Evolutionary conservation across 2,888 invertebrate genomes (phyloP).

Genomic region (Troilus luridus): DNA sequence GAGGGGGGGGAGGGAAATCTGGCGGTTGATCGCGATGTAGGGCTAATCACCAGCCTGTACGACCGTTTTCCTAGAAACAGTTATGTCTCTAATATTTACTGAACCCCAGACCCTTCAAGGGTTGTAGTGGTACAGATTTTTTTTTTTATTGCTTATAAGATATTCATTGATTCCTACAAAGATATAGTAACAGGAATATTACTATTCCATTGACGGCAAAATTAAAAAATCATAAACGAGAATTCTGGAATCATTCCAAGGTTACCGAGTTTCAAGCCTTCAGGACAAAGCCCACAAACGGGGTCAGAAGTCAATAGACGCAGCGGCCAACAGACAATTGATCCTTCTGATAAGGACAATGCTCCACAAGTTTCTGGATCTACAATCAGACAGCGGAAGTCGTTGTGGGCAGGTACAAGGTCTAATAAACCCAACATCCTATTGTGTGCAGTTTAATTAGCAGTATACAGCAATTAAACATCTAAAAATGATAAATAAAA

Average conservation of each 20-base stretch:
- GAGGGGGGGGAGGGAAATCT: no score
- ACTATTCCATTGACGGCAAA: neutral
- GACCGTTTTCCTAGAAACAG: no score
- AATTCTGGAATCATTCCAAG: neutral
- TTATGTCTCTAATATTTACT: no score
- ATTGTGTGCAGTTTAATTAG: neutral
- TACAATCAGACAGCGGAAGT: neutral
- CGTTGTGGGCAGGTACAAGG: neutral
- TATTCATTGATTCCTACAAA: no score
- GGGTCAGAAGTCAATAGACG: conserved; percentile 22
- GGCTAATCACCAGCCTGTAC: no score
- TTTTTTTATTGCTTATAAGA: no score
- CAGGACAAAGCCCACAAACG: neutral
- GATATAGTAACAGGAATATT: no score
- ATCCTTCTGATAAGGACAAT: neutral
- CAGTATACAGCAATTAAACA: neutral
- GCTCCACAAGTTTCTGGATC: neutral
- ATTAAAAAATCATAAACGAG: neutral
- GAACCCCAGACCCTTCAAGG: no score
- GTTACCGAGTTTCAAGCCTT: neutral
- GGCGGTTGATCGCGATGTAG: no score
- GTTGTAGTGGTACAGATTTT: no score
- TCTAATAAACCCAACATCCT: no score
- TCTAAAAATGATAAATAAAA: no score
- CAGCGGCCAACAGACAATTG: neutral